These are phyloP conservation scores for Trichopria drosophilae DNA, from an alignment of 2,888 invertebrate genomes.

Conservation along the genomic window DNA sequence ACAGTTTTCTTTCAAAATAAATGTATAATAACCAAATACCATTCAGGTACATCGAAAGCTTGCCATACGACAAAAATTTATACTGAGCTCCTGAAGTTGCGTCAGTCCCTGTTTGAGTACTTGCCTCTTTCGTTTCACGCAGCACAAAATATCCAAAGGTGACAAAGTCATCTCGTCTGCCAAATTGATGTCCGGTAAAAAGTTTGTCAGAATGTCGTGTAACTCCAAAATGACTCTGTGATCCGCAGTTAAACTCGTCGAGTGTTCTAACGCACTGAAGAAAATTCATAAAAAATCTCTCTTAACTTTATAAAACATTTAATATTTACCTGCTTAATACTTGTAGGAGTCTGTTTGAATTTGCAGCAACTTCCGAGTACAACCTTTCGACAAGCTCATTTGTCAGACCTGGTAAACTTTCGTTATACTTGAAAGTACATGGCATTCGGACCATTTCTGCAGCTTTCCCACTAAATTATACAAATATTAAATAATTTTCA, in stretches of 20 bases:
- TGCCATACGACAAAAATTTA: conserved; percentile 48
- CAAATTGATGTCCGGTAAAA: conserved; percentile 38
- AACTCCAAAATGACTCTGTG: conserved; percentile 40
- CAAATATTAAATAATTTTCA: conserved; percentile 8
- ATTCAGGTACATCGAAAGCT: conserved; percentile 26
- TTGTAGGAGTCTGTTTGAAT: conserved; percentile 43
- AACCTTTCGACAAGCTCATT: conserved; percentile 35
- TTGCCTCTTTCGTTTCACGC: conserved; percentile 44
- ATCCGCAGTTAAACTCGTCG: conserved; percentile 30
- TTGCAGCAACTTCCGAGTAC: conserved; percentile 43
- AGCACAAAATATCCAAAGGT: conserved; percentile 49
- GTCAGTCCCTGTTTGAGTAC: conserved; percentile 43
- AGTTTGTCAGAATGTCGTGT: conserved; percentile 42
- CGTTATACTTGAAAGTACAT: conserved; percentile 40
- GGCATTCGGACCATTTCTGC: conserved; percentile 41
- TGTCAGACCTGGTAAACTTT: conserved; percentile 34
- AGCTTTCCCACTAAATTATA: conserved; percentile 43
- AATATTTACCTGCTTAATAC: conserved; percentile 42
- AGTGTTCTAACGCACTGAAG: conserved; percentile 41
- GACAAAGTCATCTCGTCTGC: conserved; percentile 30
- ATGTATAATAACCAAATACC: too few relatives aligned
- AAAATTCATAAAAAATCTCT: conserved; percentile 13
- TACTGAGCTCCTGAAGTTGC: conserved; percentile 49
- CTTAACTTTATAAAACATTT: conserved; percentile 1
- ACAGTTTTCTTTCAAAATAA: too few relatives aligned